Evolutionary conservation across 2,113 vertebrate species (phyloP).

Genomic region (Galeopterus variegatus): DNA sequence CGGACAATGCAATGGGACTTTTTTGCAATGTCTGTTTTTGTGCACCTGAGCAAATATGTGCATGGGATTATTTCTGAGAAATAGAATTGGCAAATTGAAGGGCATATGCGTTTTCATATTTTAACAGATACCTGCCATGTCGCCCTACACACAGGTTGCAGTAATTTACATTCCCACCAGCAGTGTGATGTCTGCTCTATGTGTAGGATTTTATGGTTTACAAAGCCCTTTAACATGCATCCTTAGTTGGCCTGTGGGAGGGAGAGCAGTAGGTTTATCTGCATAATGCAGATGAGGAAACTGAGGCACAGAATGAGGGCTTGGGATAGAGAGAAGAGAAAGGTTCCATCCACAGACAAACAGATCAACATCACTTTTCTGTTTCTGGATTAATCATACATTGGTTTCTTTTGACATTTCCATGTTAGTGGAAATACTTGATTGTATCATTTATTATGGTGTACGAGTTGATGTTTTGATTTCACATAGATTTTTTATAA

Average conservation of each 20-base stretch:
- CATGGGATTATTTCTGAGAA: slow-evolving; percentile 13
- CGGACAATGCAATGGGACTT: neutral
- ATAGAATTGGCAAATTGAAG: neutral
- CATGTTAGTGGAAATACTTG: neutral
- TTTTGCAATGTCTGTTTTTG: neutral
- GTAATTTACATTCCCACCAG: neutral
- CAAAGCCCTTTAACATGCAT: neutral
- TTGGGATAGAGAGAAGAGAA: neutral
- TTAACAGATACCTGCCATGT: neutral
- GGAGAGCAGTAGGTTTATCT: neutral
- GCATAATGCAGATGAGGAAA: neutral
- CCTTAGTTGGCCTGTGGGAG: neutral
- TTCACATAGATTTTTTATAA: neutral
- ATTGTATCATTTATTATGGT: neutral
- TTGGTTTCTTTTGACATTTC: neutral
- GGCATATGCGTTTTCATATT: neutral
- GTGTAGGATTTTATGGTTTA: neutral
- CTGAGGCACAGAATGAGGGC: neutral
- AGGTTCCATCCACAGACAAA: neutral
- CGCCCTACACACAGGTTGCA: neutral
- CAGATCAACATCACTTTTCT: neutral
- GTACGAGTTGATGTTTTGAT: neutral
- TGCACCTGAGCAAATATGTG: neutral
- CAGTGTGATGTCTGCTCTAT: neutral
- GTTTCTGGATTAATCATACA: neutral